Evolutionary conservation across 2,113 vertebrate genomes (phyloP), one percentile per base, ranked within the genome.

Genomic region (Cricetomys ansorgei): DNA sequence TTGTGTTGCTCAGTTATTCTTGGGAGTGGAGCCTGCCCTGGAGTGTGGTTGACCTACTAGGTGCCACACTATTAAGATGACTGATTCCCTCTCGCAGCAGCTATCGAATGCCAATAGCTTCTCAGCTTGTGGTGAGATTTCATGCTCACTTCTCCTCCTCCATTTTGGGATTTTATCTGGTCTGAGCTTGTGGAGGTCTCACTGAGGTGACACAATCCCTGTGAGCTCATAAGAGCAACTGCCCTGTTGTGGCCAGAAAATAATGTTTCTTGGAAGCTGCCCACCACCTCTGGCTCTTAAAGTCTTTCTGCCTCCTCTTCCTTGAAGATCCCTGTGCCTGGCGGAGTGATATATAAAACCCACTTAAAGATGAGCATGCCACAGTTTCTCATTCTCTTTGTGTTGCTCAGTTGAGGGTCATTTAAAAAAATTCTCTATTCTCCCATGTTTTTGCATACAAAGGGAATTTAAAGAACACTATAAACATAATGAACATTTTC

Each of bases 391-490:
- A 59, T 59, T 59, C 23, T 81, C 79, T 59, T 59, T 13, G 10
- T 25, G 59, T 81, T 59, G 37, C 40, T 43, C 79, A 40, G 13
- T 81, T 40, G 57, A 59, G 53, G 53, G 53, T 83, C n/a, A 50
- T 59, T 83, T 80, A 9, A 17, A 72, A 40, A 80, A 95, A 92
- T 64, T 79, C 92, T 69, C 45, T 85, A 27, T 45, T 40, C 21
- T 80, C 92, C 62, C 21, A 94, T 59, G 83, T 80, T 94, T 64
- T 95, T 37, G 50, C 50, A 57, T 70, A 76, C 31, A 80, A 92
- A 91, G 85, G n/a, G 45, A 43, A 96, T 80, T 94, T 64, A 64
- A 95, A 79, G 81, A 77, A 53, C 69, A 83, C 53, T 84, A 81
- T 59, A 21, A 10, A 62, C 62, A n/a, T n/a, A n/a, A n/a, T 43